These are phyloP conservation scores for Muntiacus muntjak DNA, from an alignment of 2,113 vertebrate genomes.

Conservation along the genomic window DNA sequence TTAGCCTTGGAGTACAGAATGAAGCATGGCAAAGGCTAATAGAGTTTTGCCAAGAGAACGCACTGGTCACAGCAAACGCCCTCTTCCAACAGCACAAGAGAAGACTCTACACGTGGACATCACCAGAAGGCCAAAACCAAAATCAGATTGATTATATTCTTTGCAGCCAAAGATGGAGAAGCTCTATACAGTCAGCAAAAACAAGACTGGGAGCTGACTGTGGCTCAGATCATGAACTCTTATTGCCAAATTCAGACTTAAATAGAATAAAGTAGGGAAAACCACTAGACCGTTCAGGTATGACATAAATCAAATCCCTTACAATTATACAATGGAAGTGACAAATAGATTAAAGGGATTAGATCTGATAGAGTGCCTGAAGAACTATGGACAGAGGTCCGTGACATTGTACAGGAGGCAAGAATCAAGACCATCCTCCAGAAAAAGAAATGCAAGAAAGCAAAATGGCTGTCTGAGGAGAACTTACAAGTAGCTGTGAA, in stretches of 20 bases:
- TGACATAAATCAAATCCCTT: not conserved
- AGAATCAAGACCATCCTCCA: not conserved
- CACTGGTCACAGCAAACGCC: no score
- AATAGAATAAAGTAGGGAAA: not conserved
- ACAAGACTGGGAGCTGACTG: not conserved
- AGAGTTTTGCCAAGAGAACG: fast-evolving
- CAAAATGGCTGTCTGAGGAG: not conserved
- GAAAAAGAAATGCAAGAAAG: not conserved
- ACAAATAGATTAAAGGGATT: not conserved
- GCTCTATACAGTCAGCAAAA: not conserved
- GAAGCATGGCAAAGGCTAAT: not conserved
- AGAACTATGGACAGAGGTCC: not conserved
- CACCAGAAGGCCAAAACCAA: no score
- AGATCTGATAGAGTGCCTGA: not conserved
- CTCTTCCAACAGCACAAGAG: no score
- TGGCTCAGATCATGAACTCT: not conserved
- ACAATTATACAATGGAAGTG: not conserved
- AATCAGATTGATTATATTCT: no score
- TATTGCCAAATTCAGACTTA: not conserved
- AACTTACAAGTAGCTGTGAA: not conserved
- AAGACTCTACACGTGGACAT: no score
- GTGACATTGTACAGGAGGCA: not conserved
- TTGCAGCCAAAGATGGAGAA: no score
- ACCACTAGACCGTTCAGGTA: not conserved
- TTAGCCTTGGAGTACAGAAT: not conserved